phyloP scores from a whole-genome alignment of 2,888 invertebrate species.

The Koerneria pararmatus region DNA sequence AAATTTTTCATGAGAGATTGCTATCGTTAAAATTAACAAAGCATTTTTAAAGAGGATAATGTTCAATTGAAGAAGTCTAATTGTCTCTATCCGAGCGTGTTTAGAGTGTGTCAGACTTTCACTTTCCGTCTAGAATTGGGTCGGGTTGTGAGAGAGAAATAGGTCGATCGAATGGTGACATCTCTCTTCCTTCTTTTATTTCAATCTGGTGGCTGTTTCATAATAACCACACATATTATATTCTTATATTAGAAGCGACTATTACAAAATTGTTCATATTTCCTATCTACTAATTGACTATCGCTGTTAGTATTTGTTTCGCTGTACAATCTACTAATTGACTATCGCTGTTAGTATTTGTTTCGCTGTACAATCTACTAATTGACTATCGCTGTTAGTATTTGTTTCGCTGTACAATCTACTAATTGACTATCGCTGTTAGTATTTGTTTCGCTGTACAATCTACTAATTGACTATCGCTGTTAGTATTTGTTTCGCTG shows the following conservation, averaged over 20 bases:
- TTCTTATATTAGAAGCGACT: slow-evolving; percentile 21
- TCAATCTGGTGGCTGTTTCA: slow-evolving; percentile 29
- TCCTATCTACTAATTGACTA: slow-evolving; percentile 13
- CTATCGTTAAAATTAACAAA: slow-evolving; percentile 24
- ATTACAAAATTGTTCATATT: slow-evolving; percentile 28
- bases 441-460: too few species aligned
- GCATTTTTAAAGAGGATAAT: slow-evolving; percentile 34
- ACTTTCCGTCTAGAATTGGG: slow-evolving; percentile 30
- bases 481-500: slow-evolving; percentile 16
- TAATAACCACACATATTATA: slow-evolving; percentile 26
- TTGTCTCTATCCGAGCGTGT: slow-evolving; percentile 30
- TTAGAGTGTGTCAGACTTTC: slow-evolving; percentile 27
- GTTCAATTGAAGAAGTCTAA: slow-evolving; percentile 32
- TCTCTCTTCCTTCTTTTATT: slow-evolving; percentile 31
- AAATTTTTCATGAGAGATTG: slow-evolving; percentile 28
- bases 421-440: background rate
- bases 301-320: slow-evolving; percentile 16
- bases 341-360: slow-evolving; percentile 18
- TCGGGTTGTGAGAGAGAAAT: slow-evolving; percentile 30
- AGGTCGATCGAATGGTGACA: slow-evolving; percentile 30
- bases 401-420: slow-evolving; percentile 25
- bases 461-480: slow-evolving; percentile 14
- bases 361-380: slow-evolving; percentile 3
- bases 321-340: slow-evolving; percentile 1
- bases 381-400: slow-evolving; percentile 16